Evolutionary conservation across 2,888 invertebrate genomes (phyloP).

Genomic region (Cryptops parisi): DNA sequence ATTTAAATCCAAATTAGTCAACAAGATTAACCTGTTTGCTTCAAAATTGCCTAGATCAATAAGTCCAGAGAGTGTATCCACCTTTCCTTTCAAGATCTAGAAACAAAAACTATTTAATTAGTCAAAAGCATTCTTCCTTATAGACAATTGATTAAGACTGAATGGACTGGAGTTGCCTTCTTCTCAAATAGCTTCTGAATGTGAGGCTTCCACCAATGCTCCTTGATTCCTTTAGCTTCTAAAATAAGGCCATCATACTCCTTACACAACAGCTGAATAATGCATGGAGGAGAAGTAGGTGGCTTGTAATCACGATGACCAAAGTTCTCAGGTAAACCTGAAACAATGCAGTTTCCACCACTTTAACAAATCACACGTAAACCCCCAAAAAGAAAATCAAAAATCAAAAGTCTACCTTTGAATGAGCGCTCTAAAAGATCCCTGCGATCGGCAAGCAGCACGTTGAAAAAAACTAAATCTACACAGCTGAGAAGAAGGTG

Average conservation of each 20-base stretch:
- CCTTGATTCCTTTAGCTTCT: slow-evolving; percentile 80
- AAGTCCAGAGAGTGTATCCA: slow-evolving; percentile 52
- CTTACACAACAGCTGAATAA: slow-evolving; percentile 65
- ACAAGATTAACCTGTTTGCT: slow-evolving; percentile 42
- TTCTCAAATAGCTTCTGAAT: slow-evolving; percentile 59
- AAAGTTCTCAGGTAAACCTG: slow-evolving; percentile 58
- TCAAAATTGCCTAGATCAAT: slow-evolving; percentile 69
- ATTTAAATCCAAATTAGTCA: background rate
- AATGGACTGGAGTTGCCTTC: no score
- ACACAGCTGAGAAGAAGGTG: slow-evolving; percentile 80
- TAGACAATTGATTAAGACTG: no score
- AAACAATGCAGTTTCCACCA: slow-evolving; percentile 18
- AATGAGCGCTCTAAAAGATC: slow-evolving; percentile 77
- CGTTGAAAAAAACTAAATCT: slow-evolving; percentile 80
- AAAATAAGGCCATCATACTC: slow-evolving; percentile 65
- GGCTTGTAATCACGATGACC: slow-evolving; percentile 42
- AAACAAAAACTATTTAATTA: background rate
- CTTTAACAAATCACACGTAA: background rate
- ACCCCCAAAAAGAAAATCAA: background rate
- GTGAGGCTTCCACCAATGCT: slow-evolving; percentile 67
- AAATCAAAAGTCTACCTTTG: slow-evolving; percentile 40
- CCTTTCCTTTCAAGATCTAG: slow-evolving; percentile 57
- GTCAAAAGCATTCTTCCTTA: no score
- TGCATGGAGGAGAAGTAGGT: slow-evolving; percentile 57
- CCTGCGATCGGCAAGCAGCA: slow-evolving; percentile 56